Base-by-base conservation (phyloP, 1,140 invertebrate species). In the Sycobia sp. region DNA sequence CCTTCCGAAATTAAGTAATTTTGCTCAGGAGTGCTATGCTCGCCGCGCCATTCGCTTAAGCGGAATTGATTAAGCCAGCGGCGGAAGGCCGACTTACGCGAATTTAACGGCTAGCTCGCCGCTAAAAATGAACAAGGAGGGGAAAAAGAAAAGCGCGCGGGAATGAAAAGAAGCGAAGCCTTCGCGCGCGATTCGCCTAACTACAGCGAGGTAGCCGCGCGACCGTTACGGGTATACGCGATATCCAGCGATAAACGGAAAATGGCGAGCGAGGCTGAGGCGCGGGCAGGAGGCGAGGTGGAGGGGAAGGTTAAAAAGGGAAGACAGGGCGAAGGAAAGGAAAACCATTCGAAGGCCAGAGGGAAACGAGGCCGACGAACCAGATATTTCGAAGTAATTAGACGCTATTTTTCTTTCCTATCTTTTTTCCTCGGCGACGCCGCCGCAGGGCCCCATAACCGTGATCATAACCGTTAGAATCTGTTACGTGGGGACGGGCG, bases 391-490 rank as follows among this genome's bases (percentile, higher is more conserved):
- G 32, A 39, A 62, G 50, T 62, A 55, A 62, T 62, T 62, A 62
- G 43, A 55, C 29, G 22, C 13, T 23, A 11, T 43, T 23, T 23
- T n/a, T n/a, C n/a, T n/a, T n/a, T n/a, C n/a, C n/a, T n/a, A n/a
- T 14, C 39, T 44, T 39, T 49, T 55, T 57, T 55, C 34, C 22
- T 29, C 22, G 41, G 1, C 18, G 4, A 13, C 27, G 11, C 2
- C 5, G 27, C 46, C 39, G n/a, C n/a, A n/a, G n/a, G 27, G 49
- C 29, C 14, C 20, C 44, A 61, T 67, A 62, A 67, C 29, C 55
- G 44, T 67, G 18, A 67, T 18, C 51, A 63, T 67, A 63, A 67
- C 55, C 60, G 44, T 67, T 67, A 60, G 50, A 63, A 67, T 67
- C 60, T 67, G 60, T 63, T 67, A 59, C 50, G 55, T 29, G n/a